Percentiles rank a stretch among this genome's conserved stretches.
Evolutionary conservation across 2,113 vertebrate genomes (phyloP).

Genomic region (Vidua macroura): DNA sequence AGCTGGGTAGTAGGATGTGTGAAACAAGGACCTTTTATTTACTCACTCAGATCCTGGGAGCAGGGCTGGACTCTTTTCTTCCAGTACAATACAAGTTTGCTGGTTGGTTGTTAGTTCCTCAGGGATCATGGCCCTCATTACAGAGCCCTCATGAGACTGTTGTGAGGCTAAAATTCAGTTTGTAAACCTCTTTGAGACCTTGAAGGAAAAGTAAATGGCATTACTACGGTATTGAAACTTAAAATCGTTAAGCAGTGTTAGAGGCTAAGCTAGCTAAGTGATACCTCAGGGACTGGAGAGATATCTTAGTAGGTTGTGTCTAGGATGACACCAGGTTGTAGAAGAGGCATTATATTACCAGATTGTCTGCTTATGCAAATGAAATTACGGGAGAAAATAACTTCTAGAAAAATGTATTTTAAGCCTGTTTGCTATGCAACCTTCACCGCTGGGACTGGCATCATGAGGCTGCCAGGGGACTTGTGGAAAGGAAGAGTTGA

Average conservation of each 20-base stretch:
- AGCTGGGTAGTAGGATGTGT: neutral
- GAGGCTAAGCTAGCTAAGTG: constrained; percentile 30
- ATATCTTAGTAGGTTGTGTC: neutral
- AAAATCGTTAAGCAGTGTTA: constrained; percentile 18
- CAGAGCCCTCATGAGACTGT: neutral
- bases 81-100: neutral
- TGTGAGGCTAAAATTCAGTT: constrained; percentile 5
- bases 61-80: neutral
- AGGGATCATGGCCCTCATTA: neutral
- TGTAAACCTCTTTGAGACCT: constrained; percentile 24
- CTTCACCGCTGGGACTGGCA: neutral
- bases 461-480: neutral
- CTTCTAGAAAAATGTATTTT: neutral
- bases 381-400: neutral
- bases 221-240: neutral
- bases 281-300: neutral
- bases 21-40: constrained; percentile 29
- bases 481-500: neutral
- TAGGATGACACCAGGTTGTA: neutral
- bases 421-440: neutral
- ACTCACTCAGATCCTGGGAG: neutral
- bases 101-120: neutral
- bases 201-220: constrained; percentile 21
- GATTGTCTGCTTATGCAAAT: neutral
- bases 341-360: neutral